Evolutionary conservation across 1,140 invertebrate species (phyloP).

Genomic region (Trichoplusia ni): DNA sequence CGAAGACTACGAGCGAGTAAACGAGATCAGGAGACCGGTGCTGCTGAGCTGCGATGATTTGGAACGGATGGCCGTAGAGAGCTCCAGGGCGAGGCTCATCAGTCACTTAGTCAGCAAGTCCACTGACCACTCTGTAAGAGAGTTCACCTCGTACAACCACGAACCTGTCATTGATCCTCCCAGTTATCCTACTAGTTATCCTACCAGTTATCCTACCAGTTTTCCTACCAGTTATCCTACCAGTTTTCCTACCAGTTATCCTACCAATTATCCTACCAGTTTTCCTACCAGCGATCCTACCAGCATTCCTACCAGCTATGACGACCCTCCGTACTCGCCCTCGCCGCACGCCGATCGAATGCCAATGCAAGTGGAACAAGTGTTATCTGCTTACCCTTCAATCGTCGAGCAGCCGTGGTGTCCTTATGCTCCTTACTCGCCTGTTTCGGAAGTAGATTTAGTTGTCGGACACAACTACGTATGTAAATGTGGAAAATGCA

Average conservation of each 20-base stretch:
- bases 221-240: no score
- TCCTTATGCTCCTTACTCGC: slow-evolving; percentile 22
- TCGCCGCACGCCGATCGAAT: slow-evolving; percentile 39
- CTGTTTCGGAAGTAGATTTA: slow-evolving; percentile 12
- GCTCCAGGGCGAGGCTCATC: slow-evolving; percentile 40
- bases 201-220: no score
- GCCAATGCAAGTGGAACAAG: neutral
- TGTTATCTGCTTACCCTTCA: slow-evolving; percentile 40
- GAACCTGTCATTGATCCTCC: no score
- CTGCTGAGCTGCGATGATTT: slow-evolving; percentile 42
- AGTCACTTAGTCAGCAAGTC: slow-evolving; percentile 33
- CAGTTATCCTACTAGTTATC: no score
- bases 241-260: no score
- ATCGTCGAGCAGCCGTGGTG: slow-evolving; percentile 42
- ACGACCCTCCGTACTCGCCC: slow-evolving; percentile 35
- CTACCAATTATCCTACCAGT: no score
- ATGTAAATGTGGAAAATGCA: slow-evolving; percentile 36
- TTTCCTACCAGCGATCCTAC: no score
- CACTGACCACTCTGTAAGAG: slow-evolving; percentile 19
- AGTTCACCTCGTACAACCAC: slow-evolving; percentile 45
- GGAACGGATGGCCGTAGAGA: slow-evolving; percentile 37
- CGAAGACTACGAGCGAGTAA: neutral
- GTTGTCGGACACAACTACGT: slow-evolving; percentile 1
- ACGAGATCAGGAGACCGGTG: slow-evolving; percentile 13
- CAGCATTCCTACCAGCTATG: slow-evolving; percentile 19